phyloP scores from a whole-genome alignment of 2,797 vertebrate species.

The Setipinna tenuifilis region DNA sequence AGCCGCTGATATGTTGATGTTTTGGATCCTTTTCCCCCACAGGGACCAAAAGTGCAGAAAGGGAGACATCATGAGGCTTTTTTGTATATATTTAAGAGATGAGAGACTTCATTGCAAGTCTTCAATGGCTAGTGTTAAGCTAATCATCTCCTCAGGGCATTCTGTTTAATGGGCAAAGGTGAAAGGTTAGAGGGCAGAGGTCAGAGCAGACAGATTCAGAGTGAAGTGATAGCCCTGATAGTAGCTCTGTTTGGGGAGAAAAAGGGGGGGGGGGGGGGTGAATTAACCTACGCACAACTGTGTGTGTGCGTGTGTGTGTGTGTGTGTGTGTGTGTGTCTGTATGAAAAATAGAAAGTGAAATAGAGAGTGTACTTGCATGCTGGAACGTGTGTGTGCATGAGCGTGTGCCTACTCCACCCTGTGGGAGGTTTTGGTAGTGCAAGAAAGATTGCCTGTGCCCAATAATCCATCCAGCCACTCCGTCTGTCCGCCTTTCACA shows the following conservation, averaged over 20 bases:
- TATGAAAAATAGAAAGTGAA: background rate
- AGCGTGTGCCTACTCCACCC: slow-evolving; percentile 46
- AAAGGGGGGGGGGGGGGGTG: no score
- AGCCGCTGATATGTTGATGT: background rate
- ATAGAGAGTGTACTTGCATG: background rate
- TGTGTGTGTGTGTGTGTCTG: background rate
- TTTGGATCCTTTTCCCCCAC: no score
- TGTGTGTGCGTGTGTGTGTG: no score
- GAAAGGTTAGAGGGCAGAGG: background rate
- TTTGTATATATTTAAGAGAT: no score
- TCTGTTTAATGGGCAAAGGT: background rate
- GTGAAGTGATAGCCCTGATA: background rate
- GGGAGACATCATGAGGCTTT: no score
- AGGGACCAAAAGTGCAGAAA: no score
- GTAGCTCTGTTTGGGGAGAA: background rate
- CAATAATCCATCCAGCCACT: background rate
- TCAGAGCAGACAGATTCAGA: background rate
- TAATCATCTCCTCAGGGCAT: background rate
- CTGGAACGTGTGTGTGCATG: background rate
- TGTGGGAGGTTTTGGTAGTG: slow-evolving; percentile 67
- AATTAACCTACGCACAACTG: no score
- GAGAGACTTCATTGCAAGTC: no score
- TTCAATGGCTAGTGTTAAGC: background rate
- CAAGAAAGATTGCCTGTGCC: slow-evolving; percentile 37
- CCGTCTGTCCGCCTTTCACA: slow-evolving; percentile 56